Base-by-base conservation (phyloP, 2,113 vertebrate species). In the Aegypius monachus region DNA sequence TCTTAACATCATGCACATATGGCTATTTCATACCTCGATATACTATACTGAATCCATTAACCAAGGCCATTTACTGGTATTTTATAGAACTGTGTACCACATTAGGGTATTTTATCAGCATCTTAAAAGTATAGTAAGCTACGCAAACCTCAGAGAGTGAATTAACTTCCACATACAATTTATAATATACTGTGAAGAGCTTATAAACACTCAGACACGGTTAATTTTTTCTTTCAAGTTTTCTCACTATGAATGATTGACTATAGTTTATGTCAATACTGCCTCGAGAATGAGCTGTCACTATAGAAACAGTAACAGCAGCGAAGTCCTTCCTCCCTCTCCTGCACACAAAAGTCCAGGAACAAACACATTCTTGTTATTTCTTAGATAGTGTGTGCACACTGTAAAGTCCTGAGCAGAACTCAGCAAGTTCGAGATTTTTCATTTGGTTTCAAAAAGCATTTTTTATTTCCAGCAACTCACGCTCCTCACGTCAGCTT, bases 261-360 rank as follows among this genome's bases (percentile, higher is more conserved):
- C 88, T 59, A 15, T 1, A 32, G n/a, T 66, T 79, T 73, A 70
- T 63, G 89, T 81, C 91, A 93, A 90, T 68, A 74, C 26, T 38
- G 71, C 29, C 40, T 74, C 26, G 32, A 88, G 92, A 96, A 87
- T 48, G 73, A 79, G 55, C 93, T 92, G 94, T 94, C 89, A 91
- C 93, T 96, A 96, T 73, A 95, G 93, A 93, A 95, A 97, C 95
- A 84, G 71, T 42, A 77, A 94, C 89, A 94, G 79, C 89, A 92
- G n/a, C 7, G 4, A 88, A 90, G 86, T 38, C 95, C 82, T 95
- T 81, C 93, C 68, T 88, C 75, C 82, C 83, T 81, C 89, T 86
- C 91, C 92, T 26, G 78, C 89, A 78, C 61, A 72, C 79, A 67
- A 32, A 93, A 84, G 43, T 53, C 78, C 29, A 10, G 3, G 75